Evolutionary conservation across 2,888 invertebrate genomes (phyloP).

Genomic region (Cephalotes varians): DNA sequence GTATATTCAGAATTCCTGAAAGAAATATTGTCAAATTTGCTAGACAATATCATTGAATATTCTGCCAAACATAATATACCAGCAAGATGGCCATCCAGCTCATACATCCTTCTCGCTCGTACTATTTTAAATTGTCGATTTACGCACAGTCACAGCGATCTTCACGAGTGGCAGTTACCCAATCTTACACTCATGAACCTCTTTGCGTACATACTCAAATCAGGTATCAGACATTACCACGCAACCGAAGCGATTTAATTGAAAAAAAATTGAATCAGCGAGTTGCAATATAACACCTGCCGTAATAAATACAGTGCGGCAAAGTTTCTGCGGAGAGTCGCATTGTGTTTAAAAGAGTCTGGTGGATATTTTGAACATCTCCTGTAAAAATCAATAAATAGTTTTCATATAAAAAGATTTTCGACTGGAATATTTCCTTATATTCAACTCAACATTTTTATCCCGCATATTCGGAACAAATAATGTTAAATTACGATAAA

Average conservation of each 20-base stretch:
- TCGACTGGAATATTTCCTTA: not conserved
- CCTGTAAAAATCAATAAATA: not conserved
- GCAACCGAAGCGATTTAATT: too few species aligned
- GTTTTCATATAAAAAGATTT: not conserved
- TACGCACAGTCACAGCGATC: not conserved
- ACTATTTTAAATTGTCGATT: not conserved
- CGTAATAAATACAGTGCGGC: not conserved
- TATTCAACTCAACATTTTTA: too few species aligned
- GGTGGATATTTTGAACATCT: not conserved
- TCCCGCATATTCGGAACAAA: too few species aligned
- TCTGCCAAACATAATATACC: not conserved
- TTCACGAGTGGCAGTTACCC: not conserved
- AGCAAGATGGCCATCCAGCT: not conserved
- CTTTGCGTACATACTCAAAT: too few species aligned
- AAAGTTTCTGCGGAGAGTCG: not conserved
- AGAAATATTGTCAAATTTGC: not conserved
- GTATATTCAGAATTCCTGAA: not conserved
- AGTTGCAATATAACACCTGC: too few species aligned
- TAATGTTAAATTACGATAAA: too few species aligned
- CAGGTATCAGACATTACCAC: too few species aligned
- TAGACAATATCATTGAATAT: not conserved
- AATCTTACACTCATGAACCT: too few species aligned
- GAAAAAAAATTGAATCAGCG: too few species aligned
- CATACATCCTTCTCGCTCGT: not conserved
- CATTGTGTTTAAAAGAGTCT: not conserved